Conservation (phyloP, 1,140 invertebrate genomes). For the Aphelenchoides besseyi region DNA sequence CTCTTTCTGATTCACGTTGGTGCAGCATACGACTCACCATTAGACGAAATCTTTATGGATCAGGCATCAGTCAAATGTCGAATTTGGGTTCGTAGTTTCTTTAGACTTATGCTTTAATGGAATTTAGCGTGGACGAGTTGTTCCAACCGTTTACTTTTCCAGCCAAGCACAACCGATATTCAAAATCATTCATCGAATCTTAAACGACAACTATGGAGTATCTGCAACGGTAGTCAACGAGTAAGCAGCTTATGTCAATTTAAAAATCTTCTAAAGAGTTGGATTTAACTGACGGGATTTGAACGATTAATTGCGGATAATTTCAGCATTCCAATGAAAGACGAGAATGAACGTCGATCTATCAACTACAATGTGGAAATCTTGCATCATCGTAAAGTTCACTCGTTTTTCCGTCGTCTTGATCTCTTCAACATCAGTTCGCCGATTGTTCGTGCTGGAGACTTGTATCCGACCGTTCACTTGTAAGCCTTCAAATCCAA, state of each 20-base stretch:
- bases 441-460: neutral
- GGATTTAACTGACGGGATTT: too few species aligned
- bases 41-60: neutral
- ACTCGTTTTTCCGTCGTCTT: neutral
- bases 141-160: neutral
- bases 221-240: neutral
- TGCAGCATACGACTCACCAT: too few species aligned
- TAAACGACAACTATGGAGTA: neutral
- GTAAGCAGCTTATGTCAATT: too few species aligned
- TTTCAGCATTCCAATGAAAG: conserved; percentile 23
- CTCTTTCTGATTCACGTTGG: neutral
- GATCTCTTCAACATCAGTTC: neutral
- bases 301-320: neutral
- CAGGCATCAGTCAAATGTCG: neutral
- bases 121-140: neutral
- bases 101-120: neutral
- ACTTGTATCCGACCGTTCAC: neutral
- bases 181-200: neutral
- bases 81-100: neutral
- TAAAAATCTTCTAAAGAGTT: too few species aligned
- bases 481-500: too few species aligned
- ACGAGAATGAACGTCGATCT: neutral
- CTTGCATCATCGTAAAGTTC: conserved; percentile 2
- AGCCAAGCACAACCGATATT: neutral
- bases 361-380: conserved; percentile 22